Conservation (phyloP, 2,888 invertebrate species). For the Cephus runcator region DNA sequence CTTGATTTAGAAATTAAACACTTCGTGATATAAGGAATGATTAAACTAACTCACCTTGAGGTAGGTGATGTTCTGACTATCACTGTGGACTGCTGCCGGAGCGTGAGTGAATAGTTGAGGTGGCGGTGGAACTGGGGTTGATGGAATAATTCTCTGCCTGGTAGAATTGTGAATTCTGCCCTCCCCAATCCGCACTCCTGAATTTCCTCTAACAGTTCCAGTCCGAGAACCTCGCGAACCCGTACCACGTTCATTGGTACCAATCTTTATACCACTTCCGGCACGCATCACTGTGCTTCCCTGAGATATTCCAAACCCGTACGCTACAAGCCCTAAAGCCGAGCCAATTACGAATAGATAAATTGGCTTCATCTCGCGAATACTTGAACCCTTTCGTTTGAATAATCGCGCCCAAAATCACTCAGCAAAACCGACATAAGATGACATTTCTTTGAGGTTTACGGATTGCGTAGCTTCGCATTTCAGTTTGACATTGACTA, state of each 20-base stretch:
- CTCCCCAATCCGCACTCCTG: constrained; percentile 55
- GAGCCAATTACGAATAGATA: neutral
- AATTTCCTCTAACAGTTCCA: constrained; percentile 41
- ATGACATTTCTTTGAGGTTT: neutral
- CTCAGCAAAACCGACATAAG: neutral
- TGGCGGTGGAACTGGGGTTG: constrained; percentile 5
- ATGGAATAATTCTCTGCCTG: constrained; percentile 33
- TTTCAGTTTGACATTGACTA: neutral
- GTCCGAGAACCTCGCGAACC: neutral
- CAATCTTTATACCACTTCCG: constrained; percentile 46
- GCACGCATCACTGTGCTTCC: constrained; percentile 43
- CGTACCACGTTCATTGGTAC: constrained; percentile 28
- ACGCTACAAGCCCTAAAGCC: neutral
- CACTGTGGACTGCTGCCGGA: constrained; percentile 22
- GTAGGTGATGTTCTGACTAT: constrained; percentile 25
- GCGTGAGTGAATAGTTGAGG: constrained; percentile 34
- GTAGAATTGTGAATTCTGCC: constrained; percentile 53
- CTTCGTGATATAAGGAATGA: neutral
- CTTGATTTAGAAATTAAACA: neutral
- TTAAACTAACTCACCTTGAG: constrained; percentile 27
- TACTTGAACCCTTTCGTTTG: neutral
- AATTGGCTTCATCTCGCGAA: neutral
- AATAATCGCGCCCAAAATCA: neutral
- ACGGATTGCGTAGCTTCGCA: neutral
- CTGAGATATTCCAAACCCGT: neutral